Percentiles rank a stretch among this genome's conserved stretches.
phyloP scores from a whole-genome alignment of 1,140 invertebrate species.

The Hypsibius dujardini region DNA sequence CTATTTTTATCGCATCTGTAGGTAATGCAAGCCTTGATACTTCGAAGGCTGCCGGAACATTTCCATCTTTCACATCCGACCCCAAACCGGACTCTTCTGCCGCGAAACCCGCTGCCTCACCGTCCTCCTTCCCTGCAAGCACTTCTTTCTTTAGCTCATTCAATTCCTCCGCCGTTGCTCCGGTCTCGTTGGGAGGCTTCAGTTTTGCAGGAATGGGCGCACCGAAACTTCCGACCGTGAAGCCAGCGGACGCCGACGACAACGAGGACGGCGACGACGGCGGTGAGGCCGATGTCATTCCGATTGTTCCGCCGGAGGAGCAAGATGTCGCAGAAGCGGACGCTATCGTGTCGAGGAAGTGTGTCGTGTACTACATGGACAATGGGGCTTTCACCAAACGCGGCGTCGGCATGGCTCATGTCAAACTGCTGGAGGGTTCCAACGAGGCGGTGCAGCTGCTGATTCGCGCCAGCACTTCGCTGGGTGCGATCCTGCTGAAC shows the following conservation, averaged over 20 bases:
- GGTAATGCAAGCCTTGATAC: too few species aligned
- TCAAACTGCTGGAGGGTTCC: background rate
- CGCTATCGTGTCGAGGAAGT: background rate
- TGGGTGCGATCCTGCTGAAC: background rate
- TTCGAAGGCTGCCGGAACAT: too few species aligned
- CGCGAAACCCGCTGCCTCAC: background rate
- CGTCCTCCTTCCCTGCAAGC: background rate
- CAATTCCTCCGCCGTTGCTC: background rate
- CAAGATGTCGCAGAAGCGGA: background rate
- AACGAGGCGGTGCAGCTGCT: conserved; percentile 7
- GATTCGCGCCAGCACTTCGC: background rate
- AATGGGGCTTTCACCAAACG: background rate
- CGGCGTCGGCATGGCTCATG: background rate
- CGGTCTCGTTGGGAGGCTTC: background rate
- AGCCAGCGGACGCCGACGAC: background rate
- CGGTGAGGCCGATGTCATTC: background rate
- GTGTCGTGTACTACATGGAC: background rate
- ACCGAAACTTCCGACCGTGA: background rate
- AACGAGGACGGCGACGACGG: background rate
- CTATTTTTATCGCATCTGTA: too few species aligned
- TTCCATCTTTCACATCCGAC: too few species aligned
- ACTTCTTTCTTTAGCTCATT: background rate
- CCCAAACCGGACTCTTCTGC: background rate
- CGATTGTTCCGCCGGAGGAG: conserved; percentile 3
- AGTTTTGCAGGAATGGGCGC: background rate